Evolutionary conservation across 2,797 vertebrate species (phyloP).

Genomic region (Ctenopoma kingsleyae): DNA sequence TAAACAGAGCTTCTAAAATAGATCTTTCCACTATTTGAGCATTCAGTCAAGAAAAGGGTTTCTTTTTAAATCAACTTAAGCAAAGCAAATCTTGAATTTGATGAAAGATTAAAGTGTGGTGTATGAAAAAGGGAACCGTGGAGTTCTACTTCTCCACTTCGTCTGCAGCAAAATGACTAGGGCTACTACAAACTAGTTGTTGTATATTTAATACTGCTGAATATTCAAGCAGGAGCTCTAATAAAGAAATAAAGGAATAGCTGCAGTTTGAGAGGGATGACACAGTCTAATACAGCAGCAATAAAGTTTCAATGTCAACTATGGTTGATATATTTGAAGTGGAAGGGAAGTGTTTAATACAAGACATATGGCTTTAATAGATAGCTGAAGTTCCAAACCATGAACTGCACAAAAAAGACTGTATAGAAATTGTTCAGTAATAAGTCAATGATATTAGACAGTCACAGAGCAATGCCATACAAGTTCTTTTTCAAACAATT

Average conservation of each 20-base stretch:
- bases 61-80: slow-evolving; percentile 48
- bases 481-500: slow-evolving; percentile 30
- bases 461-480: slow-evolving; percentile 63
- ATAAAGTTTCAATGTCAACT: slow-evolving; percentile 84
- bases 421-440: slow-evolving; percentile 76
- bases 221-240: slow-evolving; percentile 53
- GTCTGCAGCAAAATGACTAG: background rate
- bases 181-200: background rate
- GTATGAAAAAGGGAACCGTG: slow-evolving; percentile 10
- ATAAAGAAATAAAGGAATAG: slow-evolving; percentile 71
- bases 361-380: slow-evolving; percentile 87
- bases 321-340: slow-evolving; percentile 88
- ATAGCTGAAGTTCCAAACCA: slow-evolving; percentile 77
- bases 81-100: slow-evolving; percentile 56
- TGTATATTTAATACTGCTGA: slow-evolving; percentile 19
- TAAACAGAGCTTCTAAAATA: slow-evolving; percentile 75
- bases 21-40: slow-evolving; percentile 43
- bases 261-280: slow-evolving; percentile 65
- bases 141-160: slow-evolving; percentile 62
- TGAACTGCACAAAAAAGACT: slow-evolving; percentile 72
- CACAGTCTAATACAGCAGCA: slow-evolving; percentile 78
- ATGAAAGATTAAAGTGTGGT: slow-evolving; percentile 43
- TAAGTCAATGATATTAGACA: slow-evolving; percentile 81
- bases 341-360: slow-evolving; percentile 88
- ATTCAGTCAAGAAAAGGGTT: slow-evolving; percentile 45